These are phyloP conservation scores for Pseudopodoces humilis DNA, from an alignment of 2,113 vertebrate genomes.

Conservation along the genomic window DNA sequence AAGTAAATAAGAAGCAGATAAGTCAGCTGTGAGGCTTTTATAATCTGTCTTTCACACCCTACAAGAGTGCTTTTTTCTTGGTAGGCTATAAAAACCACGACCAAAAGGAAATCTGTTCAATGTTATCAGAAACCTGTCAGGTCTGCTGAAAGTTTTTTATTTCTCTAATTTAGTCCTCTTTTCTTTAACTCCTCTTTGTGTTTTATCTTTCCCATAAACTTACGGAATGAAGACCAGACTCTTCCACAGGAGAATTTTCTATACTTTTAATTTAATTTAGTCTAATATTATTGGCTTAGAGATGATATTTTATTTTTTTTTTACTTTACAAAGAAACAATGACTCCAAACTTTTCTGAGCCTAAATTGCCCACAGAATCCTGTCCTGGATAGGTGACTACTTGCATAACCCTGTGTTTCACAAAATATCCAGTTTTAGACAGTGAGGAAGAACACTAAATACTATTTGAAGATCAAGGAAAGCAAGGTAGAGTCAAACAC, in stretches of 20 bases:
- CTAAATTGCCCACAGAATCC: background rate
- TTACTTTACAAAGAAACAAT: background rate
- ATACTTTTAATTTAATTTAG: background rate
- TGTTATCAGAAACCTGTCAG: background rate
- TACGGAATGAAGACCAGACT: background rate
- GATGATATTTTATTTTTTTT: background rate
- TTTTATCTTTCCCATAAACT: background rate
- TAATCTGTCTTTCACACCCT: background rate
- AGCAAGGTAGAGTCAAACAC: background rate
- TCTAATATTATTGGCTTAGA: background rate
- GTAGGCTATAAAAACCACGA: background rate
- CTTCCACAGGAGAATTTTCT: background rate
- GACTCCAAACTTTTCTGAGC: background rate
- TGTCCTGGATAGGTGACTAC: background rate
- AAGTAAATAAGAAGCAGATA: background rate
- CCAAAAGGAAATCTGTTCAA: background rate
- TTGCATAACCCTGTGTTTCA: background rate
- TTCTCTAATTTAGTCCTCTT: background rate
- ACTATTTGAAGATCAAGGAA: background rate
- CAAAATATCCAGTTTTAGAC: background rate
- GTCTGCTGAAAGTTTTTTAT: background rate
- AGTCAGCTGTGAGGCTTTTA: background rate
- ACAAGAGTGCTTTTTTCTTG: background rate
- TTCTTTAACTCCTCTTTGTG: background rate
- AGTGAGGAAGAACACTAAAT: background rate